Evolutionary conservation across 1,140 invertebrate genomes (phyloP), one percentile per base, ranked within the genome.

Genomic region (Portunus trituberculatus): DNA sequence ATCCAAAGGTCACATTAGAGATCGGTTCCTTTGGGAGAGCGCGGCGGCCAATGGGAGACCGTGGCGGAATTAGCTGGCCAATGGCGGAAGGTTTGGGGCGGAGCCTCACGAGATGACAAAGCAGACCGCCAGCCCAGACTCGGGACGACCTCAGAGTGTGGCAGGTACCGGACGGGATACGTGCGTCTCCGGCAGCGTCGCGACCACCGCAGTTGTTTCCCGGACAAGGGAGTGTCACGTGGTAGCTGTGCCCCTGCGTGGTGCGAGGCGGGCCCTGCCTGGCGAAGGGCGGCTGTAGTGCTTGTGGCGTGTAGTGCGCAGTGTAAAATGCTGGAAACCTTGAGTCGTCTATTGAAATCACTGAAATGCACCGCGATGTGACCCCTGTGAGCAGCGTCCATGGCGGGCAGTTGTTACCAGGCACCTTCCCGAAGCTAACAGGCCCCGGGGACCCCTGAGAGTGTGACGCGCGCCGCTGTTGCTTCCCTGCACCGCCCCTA

Each of bases 311-410:
- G 6, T n/a, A 59, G 88, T 52, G 93, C 45, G n/a, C 0, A n/a
- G 76, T 82, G 89, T 83, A 94, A 94, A 31, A 94, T 94, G 93
- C 93, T 94, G 88, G 67, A 91, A 94, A 94, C 93, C 28, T 48
- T 45, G 10, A 31, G 46, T 52, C 87, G 67, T 82, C 93, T 29
- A 91, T 94, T 94, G 93, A 94, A 94, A 91, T 94, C 93, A 94
- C 93, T 94, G 93, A 39, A 90, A 94, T 94, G 93, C 86, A 84
- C 88, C 59, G 93, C 67, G 46, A 94, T 94, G 93, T 94, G 89
- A 94, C 93, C 93, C 93, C 28, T 32, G 45, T 89, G 48, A 2
- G 1, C 1, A 46, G 83, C 83, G 16, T 91, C 32, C 59, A 90
- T 84, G 93, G 87, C 88, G 59, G 89, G 46, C n/a, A 32, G 67